Percentiles rank a stretch among this genome's conserved stretches.
Evolutionary conservation across 2,888 invertebrate genomes (phyloP).

Genomic region (Hydrotaea cyrtoneurina): DNA sequence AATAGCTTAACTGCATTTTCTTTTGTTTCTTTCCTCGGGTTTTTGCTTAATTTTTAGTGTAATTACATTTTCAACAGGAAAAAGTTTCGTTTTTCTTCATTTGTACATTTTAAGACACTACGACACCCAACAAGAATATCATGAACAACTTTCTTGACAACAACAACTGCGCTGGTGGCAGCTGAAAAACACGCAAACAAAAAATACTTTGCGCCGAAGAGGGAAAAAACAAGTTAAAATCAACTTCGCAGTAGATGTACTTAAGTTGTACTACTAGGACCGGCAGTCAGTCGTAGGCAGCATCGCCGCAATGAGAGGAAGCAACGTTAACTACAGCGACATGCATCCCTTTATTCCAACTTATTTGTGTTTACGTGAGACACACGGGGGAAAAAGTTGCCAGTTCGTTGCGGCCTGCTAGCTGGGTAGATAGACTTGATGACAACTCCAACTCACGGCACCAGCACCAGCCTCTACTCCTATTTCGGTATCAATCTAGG

Average conservation of each 20-base stretch:
- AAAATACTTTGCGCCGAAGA: not conserved
- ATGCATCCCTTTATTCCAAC: not conserved
- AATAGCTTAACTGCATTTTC: conserved; percentile 31
- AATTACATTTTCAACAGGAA: conserved; percentile 38
- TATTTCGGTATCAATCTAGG: not conserved
- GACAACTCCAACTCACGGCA: conserved; percentile 24
- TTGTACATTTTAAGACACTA: conserved; percentile 37
- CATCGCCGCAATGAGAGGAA: not conserved
- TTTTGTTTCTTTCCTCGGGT: conserved; percentile 3
- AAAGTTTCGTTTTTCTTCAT: conserved; percentile 30
- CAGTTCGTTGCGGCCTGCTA: not conserved
- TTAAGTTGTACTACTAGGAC: not conserved
- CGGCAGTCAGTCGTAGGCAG: not conserved
- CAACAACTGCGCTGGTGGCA: conserved; percentile 6
- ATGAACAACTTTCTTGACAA: conserved; percentile 25
- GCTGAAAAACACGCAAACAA: conserved; percentile 5
- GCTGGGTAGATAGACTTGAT: conserved; percentile 5
- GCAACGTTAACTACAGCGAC: not conserved
- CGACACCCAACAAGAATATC: conserved; percentile 28
- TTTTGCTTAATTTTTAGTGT: conserved; percentile 37
- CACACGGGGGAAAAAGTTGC: conserved; percentile 10
- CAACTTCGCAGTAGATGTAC: not conserved
- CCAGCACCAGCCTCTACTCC: not conserved
- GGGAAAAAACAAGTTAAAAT: conserved; percentile 1
- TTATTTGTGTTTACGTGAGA: not conserved